phyloP scores from a whole-genome alignment of 2,113 vertebrate genomes.

The Meriones unguiculatus region DNA sequence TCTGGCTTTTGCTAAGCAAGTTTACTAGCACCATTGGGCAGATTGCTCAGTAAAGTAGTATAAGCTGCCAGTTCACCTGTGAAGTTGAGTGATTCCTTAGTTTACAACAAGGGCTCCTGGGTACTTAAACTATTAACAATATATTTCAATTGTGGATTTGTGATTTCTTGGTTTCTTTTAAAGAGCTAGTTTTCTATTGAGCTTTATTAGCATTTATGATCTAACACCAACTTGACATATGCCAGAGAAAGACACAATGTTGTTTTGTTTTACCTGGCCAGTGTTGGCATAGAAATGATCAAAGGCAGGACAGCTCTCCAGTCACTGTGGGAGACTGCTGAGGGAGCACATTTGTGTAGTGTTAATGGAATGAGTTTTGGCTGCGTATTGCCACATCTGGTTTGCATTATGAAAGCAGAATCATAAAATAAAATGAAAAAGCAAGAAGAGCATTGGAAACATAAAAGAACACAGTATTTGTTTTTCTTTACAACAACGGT shows the following conservation, averaged over 20 bases:
- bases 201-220: neutral
- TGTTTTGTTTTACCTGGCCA: slow-evolving; percentile 48
- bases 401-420: slow-evolving; percentile 68
- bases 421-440: neutral
- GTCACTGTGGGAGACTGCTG: neutral
- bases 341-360: slow-evolving; percentile 11
- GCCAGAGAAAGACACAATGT: neutral
- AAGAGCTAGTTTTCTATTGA: neutral
- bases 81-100: neutral
- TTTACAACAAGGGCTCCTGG: neutral
- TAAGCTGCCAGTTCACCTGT: neutral
- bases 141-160: slow-evolving; percentile 15
- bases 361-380: slow-evolving; percentile 3
- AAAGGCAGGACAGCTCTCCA: neutral
- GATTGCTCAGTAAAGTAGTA: neutral
- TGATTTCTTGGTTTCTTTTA: neutral
- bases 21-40: neutral
- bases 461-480: slow-evolving; percentile 34
- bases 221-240: neutral
- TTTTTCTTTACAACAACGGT: slow-evolving; percentile 39
- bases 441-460: neutral
- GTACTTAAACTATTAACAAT: neutral
- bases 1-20: neutral
- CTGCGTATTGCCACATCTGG: slow-evolving; percentile 27
- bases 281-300: neutral